Evolutionary conservation across 2,797 vertebrate species (phyloP).

Genomic region (Urosaurus nigricauda): DNA sequence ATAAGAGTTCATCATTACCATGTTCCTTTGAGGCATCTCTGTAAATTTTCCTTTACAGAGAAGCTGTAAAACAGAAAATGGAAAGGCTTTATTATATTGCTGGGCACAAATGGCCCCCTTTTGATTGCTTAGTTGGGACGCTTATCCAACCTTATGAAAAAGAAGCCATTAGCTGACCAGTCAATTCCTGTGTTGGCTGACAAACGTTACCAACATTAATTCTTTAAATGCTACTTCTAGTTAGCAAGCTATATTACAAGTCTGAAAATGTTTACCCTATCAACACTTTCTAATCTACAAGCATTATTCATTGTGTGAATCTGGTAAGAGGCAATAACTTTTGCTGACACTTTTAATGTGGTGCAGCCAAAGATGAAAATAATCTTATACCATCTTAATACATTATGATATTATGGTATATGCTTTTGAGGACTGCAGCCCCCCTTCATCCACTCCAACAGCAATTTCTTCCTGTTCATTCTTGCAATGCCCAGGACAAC

Average conservation of each 20-base stretch:
- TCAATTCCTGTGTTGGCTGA: not conserved
- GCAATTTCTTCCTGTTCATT: not conserved
- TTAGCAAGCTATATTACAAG: not conserved
- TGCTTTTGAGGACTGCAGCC: not conserved
- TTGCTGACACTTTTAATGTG: not conserved
- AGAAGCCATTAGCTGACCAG: not conserved
- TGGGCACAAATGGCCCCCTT: not conserved
- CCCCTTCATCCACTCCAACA: not conserved
- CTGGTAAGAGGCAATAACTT: too few species aligned
- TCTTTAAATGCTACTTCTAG: not conserved
- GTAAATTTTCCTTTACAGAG: not conserved
- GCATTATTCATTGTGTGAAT: not conserved
- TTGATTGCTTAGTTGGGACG: not conserved
- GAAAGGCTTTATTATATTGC: not conserved
- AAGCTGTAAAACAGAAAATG: not conserved
- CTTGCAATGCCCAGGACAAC: not conserved
- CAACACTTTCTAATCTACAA: not conserved
- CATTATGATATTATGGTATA: not conserved
- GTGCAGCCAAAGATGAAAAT: not conserved
- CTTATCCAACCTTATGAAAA: not conserved
- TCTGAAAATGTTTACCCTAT: not conserved
- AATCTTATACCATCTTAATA: not conserved
- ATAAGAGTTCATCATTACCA: not conserved
- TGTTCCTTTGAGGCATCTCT: not conserved
- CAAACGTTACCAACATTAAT: not conserved